These are phyloP conservation scores for Tangara arthus DNA, from an alignment of 2,797 vertebrate genomes.

Conservation along the genomic window DNA sequence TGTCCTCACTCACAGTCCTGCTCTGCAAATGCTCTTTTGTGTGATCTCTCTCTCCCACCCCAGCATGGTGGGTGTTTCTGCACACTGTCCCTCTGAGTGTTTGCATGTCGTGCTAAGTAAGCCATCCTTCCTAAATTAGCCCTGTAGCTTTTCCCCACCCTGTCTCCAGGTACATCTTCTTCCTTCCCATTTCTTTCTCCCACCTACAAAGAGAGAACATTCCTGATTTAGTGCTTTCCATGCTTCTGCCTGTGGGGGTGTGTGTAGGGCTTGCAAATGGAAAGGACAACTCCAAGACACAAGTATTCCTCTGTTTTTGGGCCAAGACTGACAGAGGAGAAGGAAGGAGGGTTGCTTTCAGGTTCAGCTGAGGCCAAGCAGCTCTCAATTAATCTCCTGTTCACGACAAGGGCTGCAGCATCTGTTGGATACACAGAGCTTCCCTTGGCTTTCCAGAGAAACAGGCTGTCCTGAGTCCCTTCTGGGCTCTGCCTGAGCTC, in stretches of 20 bases:
- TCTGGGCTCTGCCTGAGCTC: background rate
- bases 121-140: slow-evolving; percentile 46
- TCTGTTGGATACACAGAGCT: background rate
- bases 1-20: background rate
- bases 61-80: background rate
- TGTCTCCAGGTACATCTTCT: slow-evolving; percentile 57
- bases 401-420: background rate
- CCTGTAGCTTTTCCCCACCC: slow-evolving; percentile 3
- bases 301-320: background rate
- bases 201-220: slow-evolving; percentile 42
- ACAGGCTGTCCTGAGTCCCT: background rate
- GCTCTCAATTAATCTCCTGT: background rate
- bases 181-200: slow-evolving; percentile 51
- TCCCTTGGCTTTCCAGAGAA: background rate
- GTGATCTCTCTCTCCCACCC: background rate
- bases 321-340: background rate
- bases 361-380: background rate
- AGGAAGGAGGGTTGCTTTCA: background rate
- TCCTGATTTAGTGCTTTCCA: slow-evolving; percentile 15
- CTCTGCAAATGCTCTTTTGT: slow-evolving; percentile 14
- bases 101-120: slow-evolving; percentile 22
- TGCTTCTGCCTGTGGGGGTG: slow-evolving; percentile 43
- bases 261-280: slow-evolving; percentile 13
- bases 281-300: background rate
- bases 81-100: slow-evolving; percentile 17